These are phyloP conservation scores for Athalia circularis DNA, from an alignment of 2,888 invertebrate species.

Conservation along the genomic window DNA sequence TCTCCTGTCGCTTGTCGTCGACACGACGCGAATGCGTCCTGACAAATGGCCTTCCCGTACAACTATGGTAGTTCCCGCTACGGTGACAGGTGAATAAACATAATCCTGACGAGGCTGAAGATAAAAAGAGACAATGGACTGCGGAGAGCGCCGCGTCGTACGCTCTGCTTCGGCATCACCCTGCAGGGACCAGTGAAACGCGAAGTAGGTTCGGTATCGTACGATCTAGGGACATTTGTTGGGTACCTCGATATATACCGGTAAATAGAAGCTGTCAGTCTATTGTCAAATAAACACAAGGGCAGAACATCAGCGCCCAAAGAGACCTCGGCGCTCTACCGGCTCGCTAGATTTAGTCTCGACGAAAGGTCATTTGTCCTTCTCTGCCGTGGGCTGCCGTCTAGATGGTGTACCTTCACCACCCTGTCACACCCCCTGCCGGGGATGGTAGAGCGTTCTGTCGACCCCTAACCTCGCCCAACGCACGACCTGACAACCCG, in stretches of 20 bases:
- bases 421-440: conserved; percentile 19
- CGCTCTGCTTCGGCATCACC: not conserved
- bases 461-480: conserved; percentile 40
- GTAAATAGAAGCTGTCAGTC: conserved; percentile 47
- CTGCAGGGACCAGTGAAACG: conserved; percentile 19
- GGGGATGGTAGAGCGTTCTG: conserved; percentile 1
- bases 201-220: conserved; percentile 45
- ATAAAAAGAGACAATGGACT: conserved; percentile 39
- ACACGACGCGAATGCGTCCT: conserved; percentile 43
- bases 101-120: conserved; percentile 44
- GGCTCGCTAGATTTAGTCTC: conserved; percentile 22
- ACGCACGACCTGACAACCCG: not conserved
- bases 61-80: conserved; percentile 45
- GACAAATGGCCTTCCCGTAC: conserved; percentile 44
- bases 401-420: conserved; percentile 26
- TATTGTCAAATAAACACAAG: conserved; percentile 46
- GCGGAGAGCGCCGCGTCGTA: conserved; percentile 11
- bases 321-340: not conserved
- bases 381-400: conserved; percentile 3
- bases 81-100: conserved; percentile 46
- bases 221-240: conserved; percentile 46
- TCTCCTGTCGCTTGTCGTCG: conserved; percentile 45
- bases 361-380: conserved; percentile 45
- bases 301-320: conserved; percentile 20
- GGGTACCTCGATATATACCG: conserved; percentile 25